Evolutionary conservation across 2,113 vertebrate genomes (phyloP), one percentile per base, ranked within the genome.

Genomic region (Burhinus oedicnemus): DNA sequence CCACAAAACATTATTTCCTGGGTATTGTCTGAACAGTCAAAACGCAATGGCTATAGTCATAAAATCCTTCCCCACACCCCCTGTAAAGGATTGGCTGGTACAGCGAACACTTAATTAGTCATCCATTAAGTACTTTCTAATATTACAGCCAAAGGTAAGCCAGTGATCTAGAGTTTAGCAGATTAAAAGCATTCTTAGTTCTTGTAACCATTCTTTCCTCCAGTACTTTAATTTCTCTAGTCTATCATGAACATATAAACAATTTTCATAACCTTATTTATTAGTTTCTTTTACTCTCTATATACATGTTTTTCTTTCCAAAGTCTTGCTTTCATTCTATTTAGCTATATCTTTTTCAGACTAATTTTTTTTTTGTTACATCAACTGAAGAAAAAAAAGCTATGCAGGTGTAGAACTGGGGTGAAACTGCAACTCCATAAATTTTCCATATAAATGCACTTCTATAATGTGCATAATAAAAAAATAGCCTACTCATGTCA

Each of bases 111-210:
- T 42, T 92, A 87, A 93, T 97, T 71, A 96, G 42, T 84, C 65
- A 95, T 34, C 61, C 87, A 52, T 82, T 84, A 91, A 87, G 93
- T 93, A 55, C 77, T 89, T 93, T 82, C 83, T 92, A 47, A 47
- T 78, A 12, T 94, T 96, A 68, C 84, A 95, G 81, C 32, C 83
- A 83, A 91, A 78, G 47, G 83, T 87, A 64, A 96, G 74, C 42
- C 81, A 95, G 65, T 34, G 69, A 93, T 79, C 61, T 57, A 49
- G 49, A 82, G 52, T 80, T 89, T 89, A 96, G 47, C 38, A 82
- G 72, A 94, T 89, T 64, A 87, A 96, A 96, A 82, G 69, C 91
- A 93, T 57, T 91, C 83, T 64, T 76, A 83, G 52, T 71, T 89
- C 81, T 93, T 95, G 42, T 68, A 84, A 81, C 55, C 27, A 54